Conservation (phyloP, 2,888 invertebrate genomes). For the Marasmarcha lunaedactyla region DNA sequence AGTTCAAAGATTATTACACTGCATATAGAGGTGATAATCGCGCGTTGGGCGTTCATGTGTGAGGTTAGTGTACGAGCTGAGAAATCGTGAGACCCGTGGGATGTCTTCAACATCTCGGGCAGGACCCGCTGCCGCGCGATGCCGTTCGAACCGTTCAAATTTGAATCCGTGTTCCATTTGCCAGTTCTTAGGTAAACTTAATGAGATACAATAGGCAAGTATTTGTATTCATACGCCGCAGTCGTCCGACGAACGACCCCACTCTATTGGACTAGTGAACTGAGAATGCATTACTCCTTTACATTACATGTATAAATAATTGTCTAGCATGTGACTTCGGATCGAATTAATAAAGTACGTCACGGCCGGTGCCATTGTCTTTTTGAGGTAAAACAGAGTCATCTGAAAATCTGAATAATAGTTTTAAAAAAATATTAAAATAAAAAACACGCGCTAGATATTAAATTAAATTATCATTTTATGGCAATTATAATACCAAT, state of each 20-base stretch:
- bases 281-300: background rate
- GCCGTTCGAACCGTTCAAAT: slow-evolving; percentile 17
- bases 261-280: background rate
- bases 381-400: no score
- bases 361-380: no score
- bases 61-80: slow-evolving; percentile 12
- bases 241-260: background rate
- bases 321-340: slow-evolving; percentile 20
- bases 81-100: slow-evolving; percentile 43
- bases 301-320: slow-evolving; percentile 10
- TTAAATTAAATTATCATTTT: no score
- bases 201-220: slow-evolving; percentile 6
- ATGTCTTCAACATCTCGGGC: slow-evolving; percentile 4
- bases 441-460: no score
- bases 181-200: slow-evolving; percentile 6
- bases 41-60: background rate
- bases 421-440: no score
- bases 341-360: no score
- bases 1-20: no score
- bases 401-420: no score
- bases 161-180: slow-evolving; percentile 16
- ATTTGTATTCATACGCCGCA: slow-evolving; percentile 7
- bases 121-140: slow-evolving; percentile 22
- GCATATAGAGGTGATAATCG: background rate
- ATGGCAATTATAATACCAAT: no score